Percentiles rank a stretch among this genome's conserved stretches.
Evolutionary conservation across 2,113 vertebrate species (phyloP).

Genomic region (Vicugna pacos): DNA sequence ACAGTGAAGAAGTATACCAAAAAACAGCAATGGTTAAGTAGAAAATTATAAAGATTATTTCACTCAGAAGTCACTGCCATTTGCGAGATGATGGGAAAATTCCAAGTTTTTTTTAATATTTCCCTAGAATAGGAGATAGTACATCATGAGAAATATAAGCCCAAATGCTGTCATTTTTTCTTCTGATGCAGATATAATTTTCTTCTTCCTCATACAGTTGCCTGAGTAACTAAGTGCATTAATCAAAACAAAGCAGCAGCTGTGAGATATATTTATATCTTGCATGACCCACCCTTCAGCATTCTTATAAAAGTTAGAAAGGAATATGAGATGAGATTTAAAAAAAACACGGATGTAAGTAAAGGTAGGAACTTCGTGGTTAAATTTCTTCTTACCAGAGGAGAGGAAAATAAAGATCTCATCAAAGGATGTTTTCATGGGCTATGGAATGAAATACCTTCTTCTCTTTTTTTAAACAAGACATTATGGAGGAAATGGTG

Average conservation of each 20-base stretch:
- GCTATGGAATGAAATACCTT: neutral
- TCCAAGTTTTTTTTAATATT: neutral
- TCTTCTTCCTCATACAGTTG: neutral
- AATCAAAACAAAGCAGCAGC: neutral
- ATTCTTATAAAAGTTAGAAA: neutral
- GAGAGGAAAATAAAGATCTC: neutral
- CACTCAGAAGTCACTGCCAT: neutral
- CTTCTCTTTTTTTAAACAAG: neutral
- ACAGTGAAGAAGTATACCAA: neutral
- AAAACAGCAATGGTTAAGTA: neutral
- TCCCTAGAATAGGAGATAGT: neutral
- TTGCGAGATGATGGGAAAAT: neutral
- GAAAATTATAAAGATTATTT: neutral
- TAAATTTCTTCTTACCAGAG: neutral
- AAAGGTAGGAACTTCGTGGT: neutral
- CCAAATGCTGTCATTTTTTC: neutral
- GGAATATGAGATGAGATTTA: neutral
- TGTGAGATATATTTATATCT: neutral
- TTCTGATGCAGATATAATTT: neutral
- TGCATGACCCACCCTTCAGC: neutral
- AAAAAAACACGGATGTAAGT: neutral
- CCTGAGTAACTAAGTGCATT: neutral
- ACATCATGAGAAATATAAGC: neutral
- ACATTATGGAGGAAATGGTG: neutral
- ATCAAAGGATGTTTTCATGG: neutral